These are phyloP conservation scores for Eristalinus sepulchralis DNA, from an alignment of 2,888 invertebrate genomes.

Conservation along the genomic window DNA sequence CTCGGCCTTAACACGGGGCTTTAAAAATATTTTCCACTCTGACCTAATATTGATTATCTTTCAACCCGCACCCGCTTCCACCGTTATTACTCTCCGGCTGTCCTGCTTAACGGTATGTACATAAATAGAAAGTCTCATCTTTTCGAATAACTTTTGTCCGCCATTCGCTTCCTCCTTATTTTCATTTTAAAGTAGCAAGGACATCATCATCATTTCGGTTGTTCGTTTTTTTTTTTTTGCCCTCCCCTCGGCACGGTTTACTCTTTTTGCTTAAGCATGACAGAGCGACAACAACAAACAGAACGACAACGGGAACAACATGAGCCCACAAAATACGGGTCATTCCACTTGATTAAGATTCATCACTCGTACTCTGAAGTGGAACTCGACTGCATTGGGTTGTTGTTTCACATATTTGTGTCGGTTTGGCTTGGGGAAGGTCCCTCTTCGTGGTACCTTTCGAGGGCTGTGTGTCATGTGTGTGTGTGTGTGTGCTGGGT, in stretches of 20 bases:
- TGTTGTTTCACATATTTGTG: constrained; percentile 7
- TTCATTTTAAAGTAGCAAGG: constrained; percentile 48
- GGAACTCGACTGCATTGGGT: constrained; percentile 38
- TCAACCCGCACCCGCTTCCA: not conserved
- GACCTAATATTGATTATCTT: constrained; percentile 42
- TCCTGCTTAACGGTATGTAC: not conserved
- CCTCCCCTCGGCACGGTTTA: constrained; percentile 14
- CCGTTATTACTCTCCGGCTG: not conserved
- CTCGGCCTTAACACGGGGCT: constrained; percentile 8
- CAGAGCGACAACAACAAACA: not conserved
- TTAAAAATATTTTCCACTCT: constrained; percentile 4
- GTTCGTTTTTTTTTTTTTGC: constrained; percentile 8
- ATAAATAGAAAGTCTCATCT: constrained; percentile 3
- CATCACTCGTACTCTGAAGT: constrained; percentile 55
- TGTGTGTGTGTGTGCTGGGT: no score
- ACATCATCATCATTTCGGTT: constrained; percentile 23
- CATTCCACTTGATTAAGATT: constrained; percentile 67
- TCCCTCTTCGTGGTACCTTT: no score
- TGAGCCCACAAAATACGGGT: constrained; percentile 56
- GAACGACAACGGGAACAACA: constrained; percentile 1
- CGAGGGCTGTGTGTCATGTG: not conserved
- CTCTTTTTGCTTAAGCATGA: constrained; percentile 25
- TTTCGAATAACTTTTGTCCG: not conserved
- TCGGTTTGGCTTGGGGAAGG: not conserved
- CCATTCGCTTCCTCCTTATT: constrained; percentile 7